phyloP scores from a whole-genome alignment of 2,113 vertebrate genomes.

The Ammospiza nelsoni region DNA sequence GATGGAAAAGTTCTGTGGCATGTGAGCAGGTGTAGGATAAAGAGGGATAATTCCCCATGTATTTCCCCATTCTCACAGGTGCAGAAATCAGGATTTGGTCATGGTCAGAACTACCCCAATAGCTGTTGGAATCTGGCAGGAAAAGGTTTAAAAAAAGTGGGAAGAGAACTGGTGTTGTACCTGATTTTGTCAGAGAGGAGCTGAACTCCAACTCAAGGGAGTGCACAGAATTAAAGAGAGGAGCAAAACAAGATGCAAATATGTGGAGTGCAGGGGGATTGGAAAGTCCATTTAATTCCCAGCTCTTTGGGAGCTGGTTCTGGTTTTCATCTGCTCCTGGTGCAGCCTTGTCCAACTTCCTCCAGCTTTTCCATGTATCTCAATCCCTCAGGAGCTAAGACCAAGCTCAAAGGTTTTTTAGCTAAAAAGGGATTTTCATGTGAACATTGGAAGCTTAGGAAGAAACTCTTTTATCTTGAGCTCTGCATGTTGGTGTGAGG shows the following conservation, averaged over 20 bases:
- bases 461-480: neutral
- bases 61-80: accelerated
- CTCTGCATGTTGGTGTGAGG: neutral
- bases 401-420: neutral
- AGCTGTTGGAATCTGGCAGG: neutral
- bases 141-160: neutral
- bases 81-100: neutral
- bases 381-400: neutral
- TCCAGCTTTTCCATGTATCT: neutral
- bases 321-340: neutral
- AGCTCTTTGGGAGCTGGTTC: neutral
- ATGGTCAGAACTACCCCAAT: accelerated
- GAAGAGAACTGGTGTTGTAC: neutral
- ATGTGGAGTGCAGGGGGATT: neutral
- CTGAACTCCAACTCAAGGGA: neutral
- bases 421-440: neutral
- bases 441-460: neutral
- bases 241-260: neutral
- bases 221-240: accelerated
- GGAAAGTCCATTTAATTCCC: neutral
- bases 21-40: accelerated
- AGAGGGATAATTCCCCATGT: neutral
- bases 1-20: neutral
- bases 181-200: neutral
- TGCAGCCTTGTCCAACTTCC: neutral